Evolutionary conservation across 2,888 invertebrate genomes (phyloP), one percentile per base, ranked within the genome.

Genomic region (Drosophila differens): DNA sequence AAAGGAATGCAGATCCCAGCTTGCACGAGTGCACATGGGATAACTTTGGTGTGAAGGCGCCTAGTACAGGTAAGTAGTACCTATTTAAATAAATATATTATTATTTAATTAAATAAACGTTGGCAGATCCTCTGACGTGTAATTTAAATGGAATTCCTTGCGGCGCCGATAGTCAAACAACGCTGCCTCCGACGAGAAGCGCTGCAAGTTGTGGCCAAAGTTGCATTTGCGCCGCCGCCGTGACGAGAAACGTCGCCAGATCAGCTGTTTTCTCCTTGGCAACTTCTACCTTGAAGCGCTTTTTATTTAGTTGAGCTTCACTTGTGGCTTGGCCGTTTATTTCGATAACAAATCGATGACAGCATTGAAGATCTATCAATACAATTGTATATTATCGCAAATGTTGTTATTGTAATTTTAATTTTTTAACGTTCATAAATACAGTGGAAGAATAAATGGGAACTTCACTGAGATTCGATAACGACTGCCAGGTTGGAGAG

Each of bases 1-100:
- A 94, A 76, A 91, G 93, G 0, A 92, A 92, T 3, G 94, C 94
- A 1, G 93, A 95, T 92, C 95, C 95, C 0, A 81, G 83, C 0
- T 80, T 92, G 16, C 95, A 95, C 93, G 94, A 95, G 61, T 93
- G 94, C 60, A 94, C 94, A 0, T 96, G 95, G 95, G 93, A 94
- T 2, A 94, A 93, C 79, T 95, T 73, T 58, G 70, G 79, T 30
- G 75, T 82, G 4, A 73, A 76, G 6, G 44, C 57, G n/a, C 33
- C 74, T 2, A 44, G 44, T 5, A 4, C 44, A 9, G 73, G 85
- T 85, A 22, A 68, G 57, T 41, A 25, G 0, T 0, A 30, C 12
- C 14, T 49, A 10, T 19, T 16, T 2, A 14, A 14, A 9, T 16
- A 1, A 9, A n/a, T 30, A 6, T 30, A 14, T 10, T 28, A 12